Percentiles rank a stretch among this genome's conserved stretches.
These are phyloP conservation scores for Muraenolepis orangiensis DNA, from an alignment of 2,797 vertebrate species.

Conservation along the genomic window DNA sequence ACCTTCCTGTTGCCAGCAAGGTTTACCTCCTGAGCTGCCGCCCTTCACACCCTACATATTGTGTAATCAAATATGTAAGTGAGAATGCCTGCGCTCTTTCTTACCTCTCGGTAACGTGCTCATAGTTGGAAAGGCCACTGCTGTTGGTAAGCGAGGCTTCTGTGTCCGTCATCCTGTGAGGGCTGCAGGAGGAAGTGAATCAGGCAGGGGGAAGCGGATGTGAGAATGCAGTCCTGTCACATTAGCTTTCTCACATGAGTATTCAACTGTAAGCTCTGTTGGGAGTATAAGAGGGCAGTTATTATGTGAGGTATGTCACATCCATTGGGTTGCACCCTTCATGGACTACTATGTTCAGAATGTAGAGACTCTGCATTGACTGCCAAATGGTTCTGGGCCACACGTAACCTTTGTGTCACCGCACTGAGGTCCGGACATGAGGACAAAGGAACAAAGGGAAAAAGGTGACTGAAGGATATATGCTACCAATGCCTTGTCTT, in stretches of 20 bases:
- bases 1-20: no score
- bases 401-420: constrained; percentile 14
- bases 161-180: constrained; percentile 51
- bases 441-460: no score
- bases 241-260: neutral
- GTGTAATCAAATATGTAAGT: no score
- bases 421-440: neutral
- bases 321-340: neutral
- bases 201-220: neutral
- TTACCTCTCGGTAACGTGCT: constrained; percentile 52
- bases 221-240: neutral
- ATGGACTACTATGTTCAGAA: constrained; percentile 7
- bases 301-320: constrained; percentile 15
- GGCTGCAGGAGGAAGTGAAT: constrained; percentile 34
- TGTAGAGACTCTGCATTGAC: constrained; percentile 44
- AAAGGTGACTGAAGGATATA: neutral
- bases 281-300: constrained; percentile 44
- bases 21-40: no score
- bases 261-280: neutral
- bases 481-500: neutral
- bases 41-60: no score
- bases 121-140: constrained; percentile 31
- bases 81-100: constrained; percentile 14
- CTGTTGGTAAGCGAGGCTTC: constrained; percentile 26
- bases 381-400: constrained; percentile 27